phyloP scores from a whole-genome alignment of 2,888 invertebrate genomes.

The Rotaria socialis region DNA sequence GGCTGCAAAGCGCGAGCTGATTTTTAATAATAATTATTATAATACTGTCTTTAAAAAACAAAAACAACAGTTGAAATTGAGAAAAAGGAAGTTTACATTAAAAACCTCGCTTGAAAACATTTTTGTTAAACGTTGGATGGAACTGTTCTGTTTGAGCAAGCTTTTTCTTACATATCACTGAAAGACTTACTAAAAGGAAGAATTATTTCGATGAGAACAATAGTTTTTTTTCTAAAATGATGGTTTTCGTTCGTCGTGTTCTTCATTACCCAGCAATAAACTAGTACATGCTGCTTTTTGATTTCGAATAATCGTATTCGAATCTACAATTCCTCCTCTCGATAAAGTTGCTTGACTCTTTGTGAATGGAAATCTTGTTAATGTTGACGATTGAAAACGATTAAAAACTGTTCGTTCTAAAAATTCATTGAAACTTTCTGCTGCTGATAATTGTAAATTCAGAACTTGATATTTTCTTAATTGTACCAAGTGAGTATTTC shows the following conservation, averaged over 20 bases:
- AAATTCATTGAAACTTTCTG: slow-evolving; percentile 35
- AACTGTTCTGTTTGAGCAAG: slow-evolving; percentile 7
- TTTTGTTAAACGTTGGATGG: neutral
- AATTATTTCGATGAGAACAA: neutral
- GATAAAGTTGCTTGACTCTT: neutral
- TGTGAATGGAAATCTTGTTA: neutral
- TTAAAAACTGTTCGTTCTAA: slow-evolving; percentile 26
- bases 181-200: neutral
- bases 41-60: neutral
- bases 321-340: neutral
- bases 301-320: neutral
- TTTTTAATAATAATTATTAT: neutral
- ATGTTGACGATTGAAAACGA: neutral
- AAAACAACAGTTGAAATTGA: neutral
- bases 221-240: neutral
- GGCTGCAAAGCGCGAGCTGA: neutral
- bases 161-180: neutral
- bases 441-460: neutral
- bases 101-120: too few relatives aligned
- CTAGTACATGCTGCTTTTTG: neutral
- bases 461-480: neutral
- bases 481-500: neutral
- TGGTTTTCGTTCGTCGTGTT: neutral
- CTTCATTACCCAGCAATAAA: neutral
- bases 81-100: neutral